These are phyloP conservation scores for Muscina levida DNA, from an alignment of 2,888 invertebrate genomes.

Conservation along the genomic window DNA sequence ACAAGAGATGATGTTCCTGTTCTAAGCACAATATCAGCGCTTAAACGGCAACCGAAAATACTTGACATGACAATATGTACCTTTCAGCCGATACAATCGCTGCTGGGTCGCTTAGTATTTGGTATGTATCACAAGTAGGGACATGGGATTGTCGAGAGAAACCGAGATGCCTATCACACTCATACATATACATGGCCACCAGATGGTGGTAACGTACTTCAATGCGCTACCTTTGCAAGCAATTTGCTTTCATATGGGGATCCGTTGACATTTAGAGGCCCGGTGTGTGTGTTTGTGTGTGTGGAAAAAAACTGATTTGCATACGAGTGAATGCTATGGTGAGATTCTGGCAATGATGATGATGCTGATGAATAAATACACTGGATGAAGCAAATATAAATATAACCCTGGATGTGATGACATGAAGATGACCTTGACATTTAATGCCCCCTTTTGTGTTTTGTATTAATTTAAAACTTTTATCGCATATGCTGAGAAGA, in stretches of 20 bases:
- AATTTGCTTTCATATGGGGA: too few relatives aligned
- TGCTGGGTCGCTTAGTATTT: too few relatives aligned
- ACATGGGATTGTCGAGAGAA: too few relatives aligned
- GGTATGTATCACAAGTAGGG: too few relatives aligned
- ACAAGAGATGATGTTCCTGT: constrained; percentile 1
- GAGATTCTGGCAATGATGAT: constrained; percentile 29
- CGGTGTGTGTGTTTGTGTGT: too few relatives aligned
- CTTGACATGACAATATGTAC: too few relatives aligned
- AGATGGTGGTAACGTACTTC: neutral
- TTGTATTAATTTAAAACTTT: constrained; percentile 3
- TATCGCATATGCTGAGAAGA: too few relatives aligned
- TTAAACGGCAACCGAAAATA: neutral
- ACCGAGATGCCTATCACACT: constrained; percentile 7
- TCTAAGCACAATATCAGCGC: neutral
- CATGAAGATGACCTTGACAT: constrained; percentile 63
- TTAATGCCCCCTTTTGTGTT: constrained; percentile 45
- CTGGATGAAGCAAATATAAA: neutral
- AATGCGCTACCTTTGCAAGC: too few relatives aligned
- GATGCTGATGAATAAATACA: constrained; percentile 45
- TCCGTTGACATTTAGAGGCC: too few relatives aligned
- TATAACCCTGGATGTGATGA: constrained; percentile 56
- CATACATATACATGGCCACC: neutral
- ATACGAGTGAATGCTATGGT: neutral
- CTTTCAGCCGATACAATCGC: too few relatives aligned
- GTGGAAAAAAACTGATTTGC: neutral